Evolutionary conservation across 35 echinoderm and acorn worm species (phyloP).

Genomic region (Apostichopus californicus): DNA sequence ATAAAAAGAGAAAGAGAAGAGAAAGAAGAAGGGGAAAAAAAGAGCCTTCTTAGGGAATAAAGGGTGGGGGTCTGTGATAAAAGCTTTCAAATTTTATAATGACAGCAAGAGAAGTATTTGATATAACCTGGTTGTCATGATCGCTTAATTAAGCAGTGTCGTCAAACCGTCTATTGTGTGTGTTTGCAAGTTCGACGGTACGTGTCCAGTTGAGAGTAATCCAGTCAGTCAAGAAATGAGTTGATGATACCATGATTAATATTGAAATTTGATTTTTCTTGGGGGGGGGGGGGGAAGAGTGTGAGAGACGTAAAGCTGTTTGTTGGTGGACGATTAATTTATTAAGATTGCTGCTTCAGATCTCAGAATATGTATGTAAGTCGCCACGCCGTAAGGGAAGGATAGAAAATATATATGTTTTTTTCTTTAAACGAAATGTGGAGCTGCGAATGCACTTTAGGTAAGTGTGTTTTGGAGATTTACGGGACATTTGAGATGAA

Average conservation of each 20-base stretch:
- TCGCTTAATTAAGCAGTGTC: constrained; percentile 19
- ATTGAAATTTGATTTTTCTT: not conserved
- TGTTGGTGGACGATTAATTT: no score
- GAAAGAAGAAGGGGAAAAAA: not conserved
- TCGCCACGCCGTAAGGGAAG: no score
- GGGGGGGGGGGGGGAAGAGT: no score
- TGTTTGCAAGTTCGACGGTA: not conserved
- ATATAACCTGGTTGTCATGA: constrained; percentile 10
- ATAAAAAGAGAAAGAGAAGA: not conserved
- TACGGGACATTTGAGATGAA: no score
- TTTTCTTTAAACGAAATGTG: no score
- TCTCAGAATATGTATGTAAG: no score
- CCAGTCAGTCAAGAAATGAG: not conserved
- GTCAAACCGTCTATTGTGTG: not conserved
- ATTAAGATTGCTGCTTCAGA: no score
- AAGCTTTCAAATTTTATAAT: constrained; percentile 56
- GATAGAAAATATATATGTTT: no score
- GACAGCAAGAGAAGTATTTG: not conserved
- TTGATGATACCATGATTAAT: not conserved
- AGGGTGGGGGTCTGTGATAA: constrained; percentile 30
- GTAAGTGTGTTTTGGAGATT: no score
- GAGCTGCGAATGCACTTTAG: no score
- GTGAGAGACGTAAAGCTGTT: no score
- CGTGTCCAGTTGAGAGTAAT: not conserved
- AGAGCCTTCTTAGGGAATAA: not conserved